These are phyloP conservation scores for Sinonovacula constricta DNA, from an alignment of 1,140 invertebrate genomes.

Conservation along the genomic window DNA sequence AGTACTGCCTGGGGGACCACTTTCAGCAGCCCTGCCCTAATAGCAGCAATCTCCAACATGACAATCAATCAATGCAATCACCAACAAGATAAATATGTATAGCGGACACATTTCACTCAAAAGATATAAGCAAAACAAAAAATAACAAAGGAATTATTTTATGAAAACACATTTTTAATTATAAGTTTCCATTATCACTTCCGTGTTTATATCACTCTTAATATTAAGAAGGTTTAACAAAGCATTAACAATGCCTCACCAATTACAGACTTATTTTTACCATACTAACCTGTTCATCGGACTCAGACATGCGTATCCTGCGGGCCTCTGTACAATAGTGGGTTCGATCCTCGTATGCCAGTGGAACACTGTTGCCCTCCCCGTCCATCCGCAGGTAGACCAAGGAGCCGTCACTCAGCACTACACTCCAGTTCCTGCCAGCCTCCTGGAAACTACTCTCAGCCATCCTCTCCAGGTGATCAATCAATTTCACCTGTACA, in stretches of 20 bases:
- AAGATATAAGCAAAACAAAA: no score
- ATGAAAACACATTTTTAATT: no score
- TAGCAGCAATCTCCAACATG: constrained; percentile 75
- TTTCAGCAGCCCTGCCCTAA: constrained; percentile 72
- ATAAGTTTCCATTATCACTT: no score
- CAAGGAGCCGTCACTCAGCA: constrained; percentile 73
- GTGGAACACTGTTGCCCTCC: constrained; percentile 63
- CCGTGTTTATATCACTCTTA: no score
- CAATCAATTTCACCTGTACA: constrained; percentile 74
- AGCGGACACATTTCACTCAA: no score
- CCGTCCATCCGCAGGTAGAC: constrained; percentile 65
- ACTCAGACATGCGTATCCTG: constrained; percentile 73
- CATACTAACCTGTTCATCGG: constrained; percentile 72
- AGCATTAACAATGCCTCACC: no score
- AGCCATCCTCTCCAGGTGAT: constrained; percentile 73
- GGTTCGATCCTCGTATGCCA: constrained; percentile 71
- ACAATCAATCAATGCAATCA: no score
- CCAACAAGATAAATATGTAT: no score
- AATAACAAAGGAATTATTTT: no score
- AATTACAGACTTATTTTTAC: no score
- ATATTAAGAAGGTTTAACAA: no score
- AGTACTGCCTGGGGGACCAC: constrained; percentile 77
- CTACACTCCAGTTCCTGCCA: constrained; percentile 72
- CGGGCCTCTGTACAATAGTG: constrained; percentile 72
- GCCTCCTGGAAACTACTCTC: constrained; percentile 61